A percentile compares a stretch with the other conserved stretches of the same genome.
These are phyloP conservation scores for Helicoverpa armigera DNA, from an alignment of 1,140 invertebrate species.

Conservation along the genomic window DNA sequence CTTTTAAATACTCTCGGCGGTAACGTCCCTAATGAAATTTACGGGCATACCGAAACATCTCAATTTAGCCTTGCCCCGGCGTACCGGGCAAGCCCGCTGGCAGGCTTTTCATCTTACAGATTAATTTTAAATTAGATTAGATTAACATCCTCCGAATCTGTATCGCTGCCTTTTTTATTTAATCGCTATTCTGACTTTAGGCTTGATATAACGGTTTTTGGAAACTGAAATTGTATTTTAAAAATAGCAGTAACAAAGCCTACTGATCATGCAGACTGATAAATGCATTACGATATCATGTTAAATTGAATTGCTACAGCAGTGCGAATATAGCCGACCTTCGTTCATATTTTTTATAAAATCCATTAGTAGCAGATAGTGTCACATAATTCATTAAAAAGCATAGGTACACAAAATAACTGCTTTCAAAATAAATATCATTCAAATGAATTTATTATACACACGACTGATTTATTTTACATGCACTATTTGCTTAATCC, in stretches of 20 bases:
- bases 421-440: too few relatives aligned
- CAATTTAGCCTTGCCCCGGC: conserved; percentile 56
- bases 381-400: too few relatives aligned
- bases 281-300: too few relatives aligned
- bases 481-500: too few relatives aligned
- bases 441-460: too few relatives aligned
- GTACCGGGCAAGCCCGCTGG: conserved; percentile 55
- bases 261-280: background rate
- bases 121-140: conserved; percentile 79
- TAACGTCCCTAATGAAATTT: conserved; percentile 69
- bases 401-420: too few relatives aligned
- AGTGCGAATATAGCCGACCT: too few relatives aligned
- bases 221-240: background rate
- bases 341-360: too few relatives aligned
- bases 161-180: conserved; percentile 63
- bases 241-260: background rate
- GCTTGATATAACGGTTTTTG: conserved; percentile 12
- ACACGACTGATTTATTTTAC: too few relatives aligned
- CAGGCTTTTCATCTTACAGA: conserved; percentile 71
- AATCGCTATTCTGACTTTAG: conserved; percentile 54
- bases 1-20: conserved; percentile 61
- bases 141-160: conserved; percentile 68
- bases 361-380: too few relatives aligned
- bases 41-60: conserved; percentile 66
- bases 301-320: too few relatives aligned